These are phyloP conservation scores for Resseliella maxima DNA, from an alignment of 2,888 invertebrate species.

Conservation along the genomic window DNA sequence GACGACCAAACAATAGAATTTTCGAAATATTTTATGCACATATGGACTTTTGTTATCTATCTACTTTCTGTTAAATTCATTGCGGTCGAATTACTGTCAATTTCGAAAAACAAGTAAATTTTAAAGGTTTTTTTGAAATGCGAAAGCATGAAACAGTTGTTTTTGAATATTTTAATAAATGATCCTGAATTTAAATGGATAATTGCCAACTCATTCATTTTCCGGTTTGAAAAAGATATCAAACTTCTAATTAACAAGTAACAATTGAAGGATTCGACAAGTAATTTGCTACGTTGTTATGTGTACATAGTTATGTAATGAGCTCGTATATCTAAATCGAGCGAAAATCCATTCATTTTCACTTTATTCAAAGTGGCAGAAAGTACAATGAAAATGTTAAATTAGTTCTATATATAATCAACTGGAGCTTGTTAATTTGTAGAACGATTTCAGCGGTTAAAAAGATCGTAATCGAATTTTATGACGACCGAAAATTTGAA, in stretches of 20 bases:
- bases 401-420: not conserved
- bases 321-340: no score
- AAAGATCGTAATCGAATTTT: slow-evolving; percentile 37
- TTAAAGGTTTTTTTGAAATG: not conserved
- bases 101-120: no score
- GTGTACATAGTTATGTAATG: no score
- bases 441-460: not conserved
- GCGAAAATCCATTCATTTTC: not conserved
- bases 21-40: slow-evolving; percentile 34
- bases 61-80: not conserved
- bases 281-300: no score
- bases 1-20: not conserved
- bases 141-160: not conserved
- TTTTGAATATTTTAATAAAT: not conserved
- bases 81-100: not conserved
- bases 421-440: slow-evolving; percentile 24
- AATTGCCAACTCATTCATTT: not conserved
- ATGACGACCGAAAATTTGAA: not conserved
- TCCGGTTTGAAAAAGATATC: not conserved
- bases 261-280: not conserved
- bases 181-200: not conserved
- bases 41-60: slow-evolving; percentile 17
- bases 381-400: not conserved
- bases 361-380: not conserved
- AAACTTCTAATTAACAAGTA: not conserved